These are phyloP conservation scores for Dromiciops gliroides DNA, from an alignment of 2,113 vertebrate genomes.

Conservation along the genomic window DNA sequence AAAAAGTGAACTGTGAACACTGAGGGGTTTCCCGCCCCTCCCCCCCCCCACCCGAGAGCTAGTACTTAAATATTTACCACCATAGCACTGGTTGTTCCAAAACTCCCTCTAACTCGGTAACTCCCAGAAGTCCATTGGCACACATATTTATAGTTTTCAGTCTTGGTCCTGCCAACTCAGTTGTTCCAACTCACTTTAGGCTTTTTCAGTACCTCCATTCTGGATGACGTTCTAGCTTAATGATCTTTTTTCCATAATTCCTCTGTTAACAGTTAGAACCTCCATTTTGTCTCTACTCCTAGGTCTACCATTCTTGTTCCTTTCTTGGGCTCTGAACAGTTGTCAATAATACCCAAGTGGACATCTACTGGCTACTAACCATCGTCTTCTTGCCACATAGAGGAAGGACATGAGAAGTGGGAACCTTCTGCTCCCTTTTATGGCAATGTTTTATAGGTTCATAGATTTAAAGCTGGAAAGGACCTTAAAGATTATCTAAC, in stretches of 20 bases:
- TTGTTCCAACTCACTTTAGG: too few relatives aligned
- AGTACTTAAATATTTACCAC: too few relatives aligned
- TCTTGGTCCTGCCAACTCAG: too few relatives aligned
- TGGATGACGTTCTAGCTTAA: not conserved
- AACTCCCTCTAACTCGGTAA: too few relatives aligned
- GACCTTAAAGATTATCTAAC: not conserved
- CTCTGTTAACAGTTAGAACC: not conserved
- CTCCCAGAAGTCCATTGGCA: too few relatives aligned
- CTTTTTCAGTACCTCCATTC: too few relatives aligned
- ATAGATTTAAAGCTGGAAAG: not conserved
- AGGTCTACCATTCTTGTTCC: not conserved
- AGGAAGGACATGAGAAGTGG: not conserved
- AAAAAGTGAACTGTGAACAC: not conserved
- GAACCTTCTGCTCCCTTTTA: not conserved
- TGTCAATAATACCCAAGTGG: not conserved
- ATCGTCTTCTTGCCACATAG: not conserved
- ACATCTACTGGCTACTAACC: not conserved
- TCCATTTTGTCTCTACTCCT: not conserved
- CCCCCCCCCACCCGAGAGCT: too few relatives aligned
- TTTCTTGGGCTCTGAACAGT: not conserved
- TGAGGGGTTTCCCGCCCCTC: too few relatives aligned
- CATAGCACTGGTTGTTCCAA: too few relatives aligned
- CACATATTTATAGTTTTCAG: too few relatives aligned
- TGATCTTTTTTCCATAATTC: not conserved
- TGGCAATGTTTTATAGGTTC: not conserved